Evolutionary conservation across 2,888 invertebrate species (phyloP).

Genomic region (Drosophila yooni): DNA sequence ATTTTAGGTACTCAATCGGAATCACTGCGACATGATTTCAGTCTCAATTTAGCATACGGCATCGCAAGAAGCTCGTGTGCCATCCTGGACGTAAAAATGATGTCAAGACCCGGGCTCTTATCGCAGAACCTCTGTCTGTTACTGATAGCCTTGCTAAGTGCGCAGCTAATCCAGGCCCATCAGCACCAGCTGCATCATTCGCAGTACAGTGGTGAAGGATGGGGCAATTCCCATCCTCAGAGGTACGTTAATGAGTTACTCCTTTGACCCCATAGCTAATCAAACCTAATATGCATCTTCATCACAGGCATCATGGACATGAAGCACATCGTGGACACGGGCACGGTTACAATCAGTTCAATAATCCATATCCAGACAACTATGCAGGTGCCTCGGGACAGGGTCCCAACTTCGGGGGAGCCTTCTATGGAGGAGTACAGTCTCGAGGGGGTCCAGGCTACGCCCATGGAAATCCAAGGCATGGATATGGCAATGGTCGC

Average conservation of each 20-base stretch:
- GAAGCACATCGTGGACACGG: neutral
- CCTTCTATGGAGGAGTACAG: neutral
- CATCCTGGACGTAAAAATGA: conserved; percentile 32
- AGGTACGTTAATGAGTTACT: conserved; percentile 17
- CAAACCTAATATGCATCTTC: conserved; percentile 10
- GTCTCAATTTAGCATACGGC: conserved; percentile 38
- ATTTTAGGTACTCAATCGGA: neutral
- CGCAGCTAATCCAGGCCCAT: conserved; percentile 48
- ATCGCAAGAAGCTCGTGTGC: neutral
- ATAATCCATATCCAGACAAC: conserved; percentile 1
- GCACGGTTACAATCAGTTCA: neutral
- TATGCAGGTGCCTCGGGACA: neutral
- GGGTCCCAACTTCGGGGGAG: neutral
- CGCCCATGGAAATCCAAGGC: neutral
- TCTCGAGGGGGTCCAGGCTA: neutral
- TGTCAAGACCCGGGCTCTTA: conserved; percentile 44
- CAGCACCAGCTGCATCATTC: conserved; percentile 37
- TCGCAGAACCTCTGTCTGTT: conserved; percentile 46
- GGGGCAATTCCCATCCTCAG: conserved; percentile 14
- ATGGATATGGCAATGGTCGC: neutral
- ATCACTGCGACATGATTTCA: neutral
- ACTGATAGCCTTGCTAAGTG: conserved; percentile 56
- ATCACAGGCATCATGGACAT: conserved; percentile 6
- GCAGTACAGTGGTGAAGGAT: conserved; percentile 6
- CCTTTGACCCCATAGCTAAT: neutral